Evolutionary conservation across 2,113 vertebrate species (phyloP).

Genomic region (Neogale vison): DNA sequence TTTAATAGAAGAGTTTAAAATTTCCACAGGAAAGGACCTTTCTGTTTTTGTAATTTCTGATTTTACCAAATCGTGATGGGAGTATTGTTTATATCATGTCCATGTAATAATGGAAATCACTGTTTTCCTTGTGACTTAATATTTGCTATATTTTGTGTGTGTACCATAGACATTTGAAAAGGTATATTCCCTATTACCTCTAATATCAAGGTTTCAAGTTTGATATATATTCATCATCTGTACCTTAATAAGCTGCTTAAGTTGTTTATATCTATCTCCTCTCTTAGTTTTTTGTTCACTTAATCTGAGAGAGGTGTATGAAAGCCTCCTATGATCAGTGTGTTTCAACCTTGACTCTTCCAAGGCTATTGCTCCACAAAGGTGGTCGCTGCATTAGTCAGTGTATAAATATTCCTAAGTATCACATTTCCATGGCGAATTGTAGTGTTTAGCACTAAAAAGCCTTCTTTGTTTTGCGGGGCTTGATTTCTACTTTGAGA

Average conservation of each 20-base stretch:
- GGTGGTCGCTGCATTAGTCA: background rate
- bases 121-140: constrained; percentile 11
- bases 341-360: background rate
- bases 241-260: background rate
- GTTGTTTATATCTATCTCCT: background rate
- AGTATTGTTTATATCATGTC: background rate
- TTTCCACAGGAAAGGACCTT: background rate
- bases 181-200: background rate
- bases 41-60: constrained; percentile 1
- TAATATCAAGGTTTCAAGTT: background rate
- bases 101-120: constrained; percentile 24
- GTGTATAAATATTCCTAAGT: background rate
- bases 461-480: background rate
- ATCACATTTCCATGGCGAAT: background rate
- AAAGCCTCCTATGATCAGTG: background rate
- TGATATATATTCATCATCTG: background rate
- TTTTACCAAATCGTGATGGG: background rate
- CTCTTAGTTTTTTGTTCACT: constrained; percentile 4
- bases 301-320: background rate
- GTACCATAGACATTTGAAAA: background rate
- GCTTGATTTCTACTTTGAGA: background rate
- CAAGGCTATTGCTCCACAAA: background rate
- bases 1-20: background rate
- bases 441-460: constrained; percentile 13
- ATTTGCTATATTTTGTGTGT: background rate